These are phyloP conservation scores for Helleia helle DNA, from an alignment of 2,888 invertebrate species.

Conservation along the genomic window DNA sequence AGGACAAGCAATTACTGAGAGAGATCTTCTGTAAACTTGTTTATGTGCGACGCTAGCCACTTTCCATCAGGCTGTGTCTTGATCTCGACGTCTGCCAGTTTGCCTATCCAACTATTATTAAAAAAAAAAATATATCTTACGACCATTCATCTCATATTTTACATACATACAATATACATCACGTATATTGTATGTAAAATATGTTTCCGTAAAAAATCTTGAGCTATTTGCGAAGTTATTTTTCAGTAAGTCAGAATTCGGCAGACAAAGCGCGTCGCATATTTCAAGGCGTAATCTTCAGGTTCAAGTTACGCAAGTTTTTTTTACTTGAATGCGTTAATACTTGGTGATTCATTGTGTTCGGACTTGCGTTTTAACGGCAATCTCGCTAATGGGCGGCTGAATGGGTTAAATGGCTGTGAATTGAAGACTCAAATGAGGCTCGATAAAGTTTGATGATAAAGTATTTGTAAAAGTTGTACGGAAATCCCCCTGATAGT, in stretches of 20 bases:
- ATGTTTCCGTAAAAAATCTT: constrained; percentile 38
- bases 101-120: too few species aligned
- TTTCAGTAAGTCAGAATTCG: constrained; percentile 53
- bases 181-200: constrained; percentile 5
- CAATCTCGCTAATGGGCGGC: background rate
- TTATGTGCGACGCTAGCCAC: too few species aligned
- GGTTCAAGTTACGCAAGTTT: constrained; percentile 46
- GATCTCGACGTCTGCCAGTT: too few species aligned
- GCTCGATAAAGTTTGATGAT: background rate
- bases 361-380: constrained; percentile 12
- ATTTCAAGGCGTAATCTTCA: constrained; percentile 61
- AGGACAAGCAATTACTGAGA: too few species aligned
- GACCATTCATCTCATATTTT: too few species aligned
- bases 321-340: constrained; percentile 40
- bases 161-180: too few species aligned
- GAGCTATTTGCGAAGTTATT: constrained; percentile 61
- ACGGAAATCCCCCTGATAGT: too few species aligned
- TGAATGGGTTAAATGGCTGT: background rate
- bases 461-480: constrained; percentile 2
- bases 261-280: constrained; percentile 59
- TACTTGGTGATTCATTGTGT: constrained; percentile 35
- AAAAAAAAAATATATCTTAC: too few species aligned
- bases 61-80: too few species aligned
- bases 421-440: background rate
- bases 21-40: too few species aligned